Conservation (phyloP, 2,113 vertebrate species). For the Dissostichus mawsoni region DNA sequence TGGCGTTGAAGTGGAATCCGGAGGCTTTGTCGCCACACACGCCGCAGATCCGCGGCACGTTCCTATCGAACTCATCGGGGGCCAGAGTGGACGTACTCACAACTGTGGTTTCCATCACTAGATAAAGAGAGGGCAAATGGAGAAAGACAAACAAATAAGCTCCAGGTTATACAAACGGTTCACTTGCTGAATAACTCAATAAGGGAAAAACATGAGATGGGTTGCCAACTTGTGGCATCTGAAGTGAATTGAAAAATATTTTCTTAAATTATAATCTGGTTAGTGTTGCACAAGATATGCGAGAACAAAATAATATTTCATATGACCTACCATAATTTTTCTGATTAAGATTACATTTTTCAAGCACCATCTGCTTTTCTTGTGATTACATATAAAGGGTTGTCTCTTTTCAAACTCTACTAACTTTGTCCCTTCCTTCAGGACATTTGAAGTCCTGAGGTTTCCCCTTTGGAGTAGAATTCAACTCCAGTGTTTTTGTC, state of each 20-base stretch:
- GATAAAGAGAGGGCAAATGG: not conserved
- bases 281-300: not conserved
- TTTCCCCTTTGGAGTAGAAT: conserved; percentile 25
- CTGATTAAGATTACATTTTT: not conserved
- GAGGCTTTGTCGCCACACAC: conserved; percentile 97
- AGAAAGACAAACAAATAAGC: conserved; percentile 30
- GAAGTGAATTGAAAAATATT: conserved; percentile 13
- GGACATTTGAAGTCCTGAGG: conserved; percentile 2
- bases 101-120: conserved; percentile 87
- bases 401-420: conserved; percentile 2
- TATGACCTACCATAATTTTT: not conserved
- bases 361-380: not conserved
- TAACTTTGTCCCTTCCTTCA: conserved; percentile 1
- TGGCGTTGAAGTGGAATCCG: conserved; percentile 98
- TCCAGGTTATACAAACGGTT: conserved; percentile 26
- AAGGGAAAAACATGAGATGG: not conserved
- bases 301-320: not conserved
- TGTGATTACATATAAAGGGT: not conserved
- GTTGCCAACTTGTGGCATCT: conserved; percentile 14
- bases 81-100: conserved; percentile 88
- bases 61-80: conserved; percentile 88
- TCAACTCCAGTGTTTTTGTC: conserved; percentile 29
- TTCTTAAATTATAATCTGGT: conserved; percentile 1
- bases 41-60: conserved; percentile 91
- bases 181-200: conserved; percentile 6